phyloP scores from a whole-genome alignment of 2,113 vertebrate genomes.

The Odocoileus virginianus region DNA sequence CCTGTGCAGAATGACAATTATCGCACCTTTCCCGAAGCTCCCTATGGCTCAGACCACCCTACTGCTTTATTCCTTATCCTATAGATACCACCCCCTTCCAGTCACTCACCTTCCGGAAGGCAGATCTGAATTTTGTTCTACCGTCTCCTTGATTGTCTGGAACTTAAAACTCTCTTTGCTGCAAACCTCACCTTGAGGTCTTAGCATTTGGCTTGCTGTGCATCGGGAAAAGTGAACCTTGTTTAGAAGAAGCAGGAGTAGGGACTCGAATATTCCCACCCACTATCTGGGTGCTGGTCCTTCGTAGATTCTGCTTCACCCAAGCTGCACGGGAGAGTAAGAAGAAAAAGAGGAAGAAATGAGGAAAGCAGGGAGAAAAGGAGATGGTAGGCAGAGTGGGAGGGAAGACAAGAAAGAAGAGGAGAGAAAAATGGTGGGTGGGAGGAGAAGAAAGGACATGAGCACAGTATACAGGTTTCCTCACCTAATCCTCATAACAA shows the following conservation, averaged over 20 bases:
- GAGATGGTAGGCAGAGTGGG: background rate
- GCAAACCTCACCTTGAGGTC: background rate
- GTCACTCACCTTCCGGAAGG: background rate
- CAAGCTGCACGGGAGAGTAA: background rate
- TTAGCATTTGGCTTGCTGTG: background rate
- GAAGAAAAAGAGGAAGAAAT: background rate
- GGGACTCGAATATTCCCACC: background rate
- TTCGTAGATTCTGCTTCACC: background rate
- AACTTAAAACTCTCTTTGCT: background rate
- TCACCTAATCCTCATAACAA: background rate
- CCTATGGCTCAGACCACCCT: background rate
- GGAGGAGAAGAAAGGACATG: background rate
- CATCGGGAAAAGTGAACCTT: background rate
- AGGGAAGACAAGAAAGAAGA: background rate
- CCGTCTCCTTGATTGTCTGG: background rate
- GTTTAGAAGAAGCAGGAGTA: background rate
- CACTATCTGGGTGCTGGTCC: background rate
- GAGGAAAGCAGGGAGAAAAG: accelerated
- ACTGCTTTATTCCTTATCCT: background rate
- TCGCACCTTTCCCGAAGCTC: background rate
- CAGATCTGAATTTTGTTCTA: background rate
- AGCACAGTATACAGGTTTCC: background rate
- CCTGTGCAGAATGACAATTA: background rate
- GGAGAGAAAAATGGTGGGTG: no score
- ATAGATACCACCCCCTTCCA: background rate